Percentiles rank a stretch among this genome's conserved stretches.
Conservation (phyloP, 2,797 vertebrate genomes). For the Menidia menidia region DNA sequence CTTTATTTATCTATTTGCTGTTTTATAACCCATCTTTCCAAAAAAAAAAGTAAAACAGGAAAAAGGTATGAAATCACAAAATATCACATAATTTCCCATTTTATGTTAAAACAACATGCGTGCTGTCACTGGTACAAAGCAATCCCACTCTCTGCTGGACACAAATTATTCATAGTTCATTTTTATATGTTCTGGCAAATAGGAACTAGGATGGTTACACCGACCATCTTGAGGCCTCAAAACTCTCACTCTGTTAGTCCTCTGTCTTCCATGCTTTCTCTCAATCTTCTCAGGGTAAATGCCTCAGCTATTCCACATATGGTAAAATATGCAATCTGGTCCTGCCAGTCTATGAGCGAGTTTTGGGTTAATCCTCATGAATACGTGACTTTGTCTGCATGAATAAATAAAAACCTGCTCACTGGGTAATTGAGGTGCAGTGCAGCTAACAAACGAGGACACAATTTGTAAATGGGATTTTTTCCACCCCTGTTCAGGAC, state of each 20-base stretch:
- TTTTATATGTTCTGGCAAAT: slow-evolving; percentile 70
- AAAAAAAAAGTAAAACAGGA: background rate
- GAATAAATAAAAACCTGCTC: slow-evolving; percentile 89
- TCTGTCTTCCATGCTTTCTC: slow-evolving; percentile 65
- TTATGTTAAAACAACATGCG: slow-evolving; percentile 30
- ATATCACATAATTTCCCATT: slow-evolving; percentile 29
- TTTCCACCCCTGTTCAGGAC: slow-evolving; percentile 61
- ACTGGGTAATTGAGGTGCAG: slow-evolving; percentile 86
- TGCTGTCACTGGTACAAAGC: slow-evolving; percentile 32
- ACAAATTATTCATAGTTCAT: slow-evolving; percentile 61
- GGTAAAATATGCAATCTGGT: slow-evolving; percentile 87
- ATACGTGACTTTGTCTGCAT: slow-evolving; percentile 88
- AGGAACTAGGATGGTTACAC: slow-evolving; percentile 73
- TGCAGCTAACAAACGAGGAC: slow-evolving; percentile 86
- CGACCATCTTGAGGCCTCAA: slow-evolving; percentile 78
- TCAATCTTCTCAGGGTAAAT: slow-evolving; percentile 79
- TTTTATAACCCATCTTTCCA: slow-evolving; percentile 23
- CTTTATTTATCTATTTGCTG: slow-evolving; percentile 16
- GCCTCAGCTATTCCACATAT: slow-evolving; percentile 83
- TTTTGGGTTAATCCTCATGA: slow-evolving; percentile 89
- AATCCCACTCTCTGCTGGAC: slow-evolving; percentile 37
- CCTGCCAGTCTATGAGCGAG: slow-evolving; percentile 84
- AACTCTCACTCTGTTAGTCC: slow-evolving; percentile 70
- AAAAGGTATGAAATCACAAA: slow-evolving; percentile 43
- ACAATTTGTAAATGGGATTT: slow-evolving; percentile 84